Evolutionary conservation across 2,797 vertebrate species (phyloP).

Genomic region (Smutsia temminckii): DNA sequence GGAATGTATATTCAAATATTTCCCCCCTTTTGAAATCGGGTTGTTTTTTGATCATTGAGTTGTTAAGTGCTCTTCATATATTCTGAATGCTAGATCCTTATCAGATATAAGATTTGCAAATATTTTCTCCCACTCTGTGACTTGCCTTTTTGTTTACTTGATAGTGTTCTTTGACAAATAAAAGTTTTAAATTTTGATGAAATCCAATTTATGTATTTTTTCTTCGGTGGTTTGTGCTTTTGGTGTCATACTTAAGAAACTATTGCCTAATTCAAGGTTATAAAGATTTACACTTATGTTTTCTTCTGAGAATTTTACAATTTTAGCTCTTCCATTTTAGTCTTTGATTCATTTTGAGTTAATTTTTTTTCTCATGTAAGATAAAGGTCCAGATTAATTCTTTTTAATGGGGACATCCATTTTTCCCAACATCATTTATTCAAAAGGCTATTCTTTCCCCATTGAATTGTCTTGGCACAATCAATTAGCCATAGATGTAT

Average conservation of each 20-base stretch:
- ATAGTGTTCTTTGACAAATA: not conserved
- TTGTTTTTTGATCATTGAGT: not conserved
- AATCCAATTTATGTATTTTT: not conserved
- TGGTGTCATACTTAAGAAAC: not conserved
- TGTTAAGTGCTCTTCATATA: not conserved
- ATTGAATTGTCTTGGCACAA: not conserved
- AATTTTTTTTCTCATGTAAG: not conserved
- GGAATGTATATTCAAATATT: not conserved
- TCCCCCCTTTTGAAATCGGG: not conserved
- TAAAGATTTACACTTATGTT: not conserved
- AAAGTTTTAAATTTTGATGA: conserved; percentile 4
- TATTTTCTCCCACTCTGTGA: not conserved
- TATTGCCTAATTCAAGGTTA: not conserved
- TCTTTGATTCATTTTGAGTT: not conserved
- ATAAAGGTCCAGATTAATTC: not conserved
- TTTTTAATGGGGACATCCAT: not conserved
- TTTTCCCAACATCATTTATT: not conserved
- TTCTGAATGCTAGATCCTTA: not conserved
- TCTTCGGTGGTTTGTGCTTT: not conserved
- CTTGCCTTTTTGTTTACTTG: not conserved
- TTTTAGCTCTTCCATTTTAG: not conserved
- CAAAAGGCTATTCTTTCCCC: not conserved
- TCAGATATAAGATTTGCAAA: not conserved
- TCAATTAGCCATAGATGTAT: not conserved
- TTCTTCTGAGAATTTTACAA: conserved; percentile 17